These are phyloP conservation scores for Salarias fasciatus DNA, from an alignment of 2,797 vertebrate genomes.

Conservation along the genomic window DNA sequence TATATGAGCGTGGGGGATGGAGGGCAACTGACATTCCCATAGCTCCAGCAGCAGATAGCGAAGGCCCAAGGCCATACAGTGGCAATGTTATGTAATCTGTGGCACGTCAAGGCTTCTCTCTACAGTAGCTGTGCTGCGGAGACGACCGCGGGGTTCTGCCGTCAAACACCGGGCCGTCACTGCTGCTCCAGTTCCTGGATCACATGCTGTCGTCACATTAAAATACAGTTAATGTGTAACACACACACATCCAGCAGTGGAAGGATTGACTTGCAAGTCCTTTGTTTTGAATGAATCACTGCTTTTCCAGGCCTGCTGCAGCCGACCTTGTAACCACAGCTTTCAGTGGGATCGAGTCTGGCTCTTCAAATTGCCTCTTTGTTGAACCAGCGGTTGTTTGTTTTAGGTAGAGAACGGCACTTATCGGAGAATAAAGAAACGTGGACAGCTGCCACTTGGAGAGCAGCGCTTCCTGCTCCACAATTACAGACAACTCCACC, in stretches of 20 bases:
- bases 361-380: slow-evolving; percentile 31
- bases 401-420: slow-evolving; percentile 28
- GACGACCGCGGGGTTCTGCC: slow-evolving; percentile 13
- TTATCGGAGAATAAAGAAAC: slow-evolving; percentile 31
- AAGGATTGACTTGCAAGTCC: neutral
- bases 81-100: slow-evolving; percentile 68
- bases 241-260: neutral
- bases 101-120: slow-evolving; percentile 51
- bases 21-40: slow-evolving; percentile 42
- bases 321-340: slow-evolving; percentile 26
- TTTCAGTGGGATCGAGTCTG: slow-evolving; percentile 13
- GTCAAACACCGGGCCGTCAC: slow-evolving; percentile 37
- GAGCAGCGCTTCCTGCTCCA: slow-evolving; percentile 19
- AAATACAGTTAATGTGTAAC: neutral
- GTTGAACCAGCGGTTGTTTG: slow-evolving; percentile 38
- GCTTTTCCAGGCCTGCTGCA: slow-evolving; percentile 15
- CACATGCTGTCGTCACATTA: slow-evolving; percentile 5
- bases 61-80: slow-evolving; percentile 51
- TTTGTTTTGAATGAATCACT: slow-evolving; percentile 16
- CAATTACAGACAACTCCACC: slow-evolving; percentile 20
- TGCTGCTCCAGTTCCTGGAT: slow-evolving; percentile 20
- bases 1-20: slow-evolving; percentile 29
- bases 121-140: slow-evolving; percentile 28
- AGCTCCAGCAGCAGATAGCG: slow-evolving; percentile 60
- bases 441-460: slow-evolving; percentile 38